A percentile compares a stretch with the other conserved stretches of the same genome.
phyloP scores from a whole-genome alignment of 1,140 invertebrate species.

The Amphibalanus amphitrite region DNA sequence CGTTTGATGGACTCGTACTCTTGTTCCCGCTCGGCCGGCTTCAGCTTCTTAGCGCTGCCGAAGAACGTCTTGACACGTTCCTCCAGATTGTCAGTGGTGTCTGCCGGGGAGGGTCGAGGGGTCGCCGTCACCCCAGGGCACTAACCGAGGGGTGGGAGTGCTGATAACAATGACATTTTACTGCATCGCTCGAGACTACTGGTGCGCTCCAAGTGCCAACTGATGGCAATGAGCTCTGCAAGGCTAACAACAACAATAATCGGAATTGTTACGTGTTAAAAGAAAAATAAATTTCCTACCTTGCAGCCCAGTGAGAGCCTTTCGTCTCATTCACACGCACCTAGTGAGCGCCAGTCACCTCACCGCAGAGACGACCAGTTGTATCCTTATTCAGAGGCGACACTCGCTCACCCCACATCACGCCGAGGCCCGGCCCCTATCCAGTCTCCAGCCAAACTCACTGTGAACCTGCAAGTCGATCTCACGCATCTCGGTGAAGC shows the following conservation, averaged over 20 bases:
- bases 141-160: neutral
- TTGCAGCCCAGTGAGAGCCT: too few relatives aligned
- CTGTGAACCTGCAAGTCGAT: constrained; percentile 48
- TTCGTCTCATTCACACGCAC: too few relatives aligned
- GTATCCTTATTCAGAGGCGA: too few relatives aligned
- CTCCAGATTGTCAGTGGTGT: constrained; percentile 81
- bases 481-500: constrained; percentile 94
- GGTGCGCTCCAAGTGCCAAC: constrained; percentile 3
- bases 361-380: too few relatives aligned
- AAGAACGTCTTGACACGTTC: constrained; percentile 79
- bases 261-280: too few relatives aligned
- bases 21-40: constrained; percentile 55
- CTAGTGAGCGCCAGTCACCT: too few relatives aligned
- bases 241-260: too few relatives aligned
- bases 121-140: neutral
- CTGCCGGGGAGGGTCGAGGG: constrained; percentile 33
- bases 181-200: neutral
- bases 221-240: neutral
- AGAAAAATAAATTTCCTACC: too few relatives aligned
- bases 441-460: neutral
- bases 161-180: neutral
- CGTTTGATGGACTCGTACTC: constrained; percentile 69
- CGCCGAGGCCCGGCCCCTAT: too few relatives aligned
- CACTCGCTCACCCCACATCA: too few relatives aligned
- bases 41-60: constrained; percentile 61